A percentile compares a stretch with the other conserved stretches of the same genome.
Evolutionary conservation across 2,797 vertebrate species (phyloP).

Genomic region (Antennarius maculatus): DNA sequence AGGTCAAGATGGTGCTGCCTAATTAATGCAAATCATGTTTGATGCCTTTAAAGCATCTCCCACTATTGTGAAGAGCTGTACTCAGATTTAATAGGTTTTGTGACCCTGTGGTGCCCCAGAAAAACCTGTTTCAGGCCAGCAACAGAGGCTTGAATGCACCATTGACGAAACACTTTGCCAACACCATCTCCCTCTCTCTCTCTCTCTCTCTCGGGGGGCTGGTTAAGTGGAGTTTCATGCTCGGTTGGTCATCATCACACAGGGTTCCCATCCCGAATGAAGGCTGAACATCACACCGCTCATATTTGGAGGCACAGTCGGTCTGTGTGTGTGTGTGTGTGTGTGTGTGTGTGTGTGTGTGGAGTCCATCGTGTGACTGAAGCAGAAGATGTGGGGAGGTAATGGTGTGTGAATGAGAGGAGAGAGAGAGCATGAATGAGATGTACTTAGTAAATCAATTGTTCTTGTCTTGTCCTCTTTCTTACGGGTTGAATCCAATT

Average conservation of each 20-base stretch:
- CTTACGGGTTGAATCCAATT: constrained; percentile 14
- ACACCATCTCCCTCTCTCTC: neutral
- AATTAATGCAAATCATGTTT: constrained; percentile 51
- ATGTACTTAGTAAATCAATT: constrained; percentile 26
- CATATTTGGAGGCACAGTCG: constrained; percentile 6
- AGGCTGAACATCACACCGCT: constrained; percentile 17
- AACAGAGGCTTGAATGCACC: constrained; percentile 29
- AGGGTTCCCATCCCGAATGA: constrained; percentile 43
- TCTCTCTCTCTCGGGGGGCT: constrained; percentile 23
- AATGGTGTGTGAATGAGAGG: constrained; percentile 21
- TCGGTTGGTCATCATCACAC: constrained; percentile 50
- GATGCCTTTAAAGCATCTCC: constrained; percentile 16
- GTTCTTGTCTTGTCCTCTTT: constrained; percentile 11
- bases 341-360: neutral
- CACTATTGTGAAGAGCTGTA: constrained; percentile 3
- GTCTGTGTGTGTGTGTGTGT: constrained; percentile 10
- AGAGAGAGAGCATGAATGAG: constrained; percentile 24
- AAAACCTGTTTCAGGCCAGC: constrained; percentile 27
- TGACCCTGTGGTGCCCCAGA: constrained; percentile 21
- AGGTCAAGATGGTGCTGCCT: constrained; percentile 37
- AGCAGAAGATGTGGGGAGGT: constrained; percentile 4
- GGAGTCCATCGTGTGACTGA: constrained; percentile 9
- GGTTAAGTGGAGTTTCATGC: constrained; percentile 67
- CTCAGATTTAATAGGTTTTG: constrained; percentile 26
- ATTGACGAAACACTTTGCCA: constrained; percentile 23